Evolutionary conservation across 2,797 vertebrate genomes (phyloP), one percentile per base, ranked within the genome.

Genomic region (Ctenopoma multispine): DNA sequence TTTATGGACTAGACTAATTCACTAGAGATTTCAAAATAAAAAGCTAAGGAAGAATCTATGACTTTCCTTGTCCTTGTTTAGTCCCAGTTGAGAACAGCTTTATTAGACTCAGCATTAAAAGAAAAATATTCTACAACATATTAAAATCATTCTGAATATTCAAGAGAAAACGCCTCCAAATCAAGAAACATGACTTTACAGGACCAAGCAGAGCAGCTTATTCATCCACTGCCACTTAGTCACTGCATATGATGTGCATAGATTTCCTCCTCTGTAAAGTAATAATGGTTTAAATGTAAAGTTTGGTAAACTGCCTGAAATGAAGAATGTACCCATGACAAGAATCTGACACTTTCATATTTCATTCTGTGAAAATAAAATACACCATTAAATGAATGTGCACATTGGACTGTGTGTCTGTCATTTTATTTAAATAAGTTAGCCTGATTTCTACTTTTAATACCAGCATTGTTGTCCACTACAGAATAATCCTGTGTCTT

Each of bases 11-110:
- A 23, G 7, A 70, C 23, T 14, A 12, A 38, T 38, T 38, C 24
- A 29, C 44, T 44, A 36, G 60, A 72, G 51, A 74, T 73, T 68
- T 64, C 11, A 48, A 62, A 59, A 51, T 5, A 51, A 53, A 44
- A 66, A 58, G 27, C 8, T 48, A 63, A 65, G 20, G 62, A 17
- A 24, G 38, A 51, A 40, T 14, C 38, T 4, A 14, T 40, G 38
- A 14, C 38, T 14, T 40, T 40, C 13, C 11, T 12, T 40, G 38
- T 40, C 38, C 38, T 40, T 4, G 34, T 15, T 13, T 23, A 51
- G 68, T 15, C 31, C 3, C 31, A 8, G 31, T 56, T 24, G 64
- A 18, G 13, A 47, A n/a, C 4, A 20, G 20, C 31, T 21, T 65
- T 23, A 31, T 3, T 51, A 14, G 9, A 34, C 17, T 11, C 12